Base-by-base conservation (phyloP, 2,888 invertebrate species). In the Drosophila niveifrons region DNA sequence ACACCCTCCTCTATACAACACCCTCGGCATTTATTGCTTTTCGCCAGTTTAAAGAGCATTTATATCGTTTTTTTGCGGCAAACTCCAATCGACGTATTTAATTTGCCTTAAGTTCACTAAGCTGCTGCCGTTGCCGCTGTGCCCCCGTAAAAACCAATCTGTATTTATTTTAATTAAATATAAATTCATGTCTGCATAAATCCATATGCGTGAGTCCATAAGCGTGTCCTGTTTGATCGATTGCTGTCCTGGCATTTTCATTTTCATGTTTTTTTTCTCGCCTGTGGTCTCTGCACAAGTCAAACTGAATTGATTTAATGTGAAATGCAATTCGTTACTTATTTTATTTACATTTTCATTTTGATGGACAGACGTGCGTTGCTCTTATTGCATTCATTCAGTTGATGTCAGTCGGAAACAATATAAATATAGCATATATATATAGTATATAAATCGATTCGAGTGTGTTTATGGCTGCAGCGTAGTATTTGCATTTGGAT, bases 121-220 rank as follows among this genome's bases (percentile, higher is more conserved):
- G 82, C 82, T 55, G 3, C n/a, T 34, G 29, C 82, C 57, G 3
- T 13, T 34, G 29, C 15, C 17, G n/a, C 23, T 17, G 48, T 15
- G 8, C 36, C n/a, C n/a, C n/a, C 13, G 36, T 43, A 41, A 52
- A 72, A 59, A 70, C 68, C 84, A 77, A 79, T 81, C 75, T 72
- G 72, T 13, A 3, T 73, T 83, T 83, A 86, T 86, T 83, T 86
- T 86, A 83, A 83, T 83, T 86, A 83, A 81, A 86, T 74, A 69
- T 50, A 59, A 23, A 23, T 23, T 23, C 23, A 23, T 23, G 23
- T 63, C 44, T 55, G 51, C 44, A 57, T 57, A 55, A 65, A 61
- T 50, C 46, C 58, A 50, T 34, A 57, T 65, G 47, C 48, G 23
- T 23, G 47, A 15, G 36, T 46, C 18, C 43, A 48, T 53, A 29